Evolutionary conservation across 2,888 invertebrate species (phyloP).

Genomic region (Panzeria rudis): DNA sequence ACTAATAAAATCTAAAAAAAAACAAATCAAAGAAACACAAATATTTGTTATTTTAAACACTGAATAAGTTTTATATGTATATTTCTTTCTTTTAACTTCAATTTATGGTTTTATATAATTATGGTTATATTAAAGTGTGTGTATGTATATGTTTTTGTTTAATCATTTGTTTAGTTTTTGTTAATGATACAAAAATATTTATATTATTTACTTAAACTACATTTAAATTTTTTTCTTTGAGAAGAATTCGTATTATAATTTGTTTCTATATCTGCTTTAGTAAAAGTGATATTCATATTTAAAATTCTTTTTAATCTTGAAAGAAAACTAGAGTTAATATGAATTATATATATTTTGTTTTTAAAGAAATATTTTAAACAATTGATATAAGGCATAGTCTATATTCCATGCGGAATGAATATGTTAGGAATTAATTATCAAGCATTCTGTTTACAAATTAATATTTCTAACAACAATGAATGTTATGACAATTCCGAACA

Average conservation of each 20-base stretch:
- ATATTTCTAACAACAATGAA: too few species aligned
- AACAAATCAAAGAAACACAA: conserved; percentile 7
- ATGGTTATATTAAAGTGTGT: conserved; percentile 45
- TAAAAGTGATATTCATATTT: conserved; percentile 23
- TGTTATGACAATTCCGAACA: too few species aligned
- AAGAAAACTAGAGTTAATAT: conserved; percentile 28
- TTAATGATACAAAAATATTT: conserved; percentile 68
- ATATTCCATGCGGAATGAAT: too few species aligned
- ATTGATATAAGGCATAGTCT: not conserved
- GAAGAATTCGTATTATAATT: conserved; percentile 25
- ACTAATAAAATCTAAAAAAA: not conserved
- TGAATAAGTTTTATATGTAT: conserved; percentile 48
- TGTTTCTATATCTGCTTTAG: not conserved
- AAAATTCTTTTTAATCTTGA: conserved; percentile 35
- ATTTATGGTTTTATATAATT: conserved; percentile 44
- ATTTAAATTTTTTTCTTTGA: not conserved
- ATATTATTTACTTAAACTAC: conserved; percentile 62
- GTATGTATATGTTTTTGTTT: conserved; percentile 23
- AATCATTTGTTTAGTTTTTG: conserved; percentile 41
- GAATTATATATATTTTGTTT: not conserved
- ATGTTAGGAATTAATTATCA: too few species aligned
- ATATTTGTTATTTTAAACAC: conserved; percentile 25
- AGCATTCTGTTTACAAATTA: too few species aligned
- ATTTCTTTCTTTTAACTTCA: conserved; percentile 22
- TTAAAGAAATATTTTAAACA: conserved; percentile 10